Percentiles rank a stretch among this genome's conserved stretches.
Conservation (phyloP, 2,113 vertebrate genomes). For the Malurus elegans region DNA sequence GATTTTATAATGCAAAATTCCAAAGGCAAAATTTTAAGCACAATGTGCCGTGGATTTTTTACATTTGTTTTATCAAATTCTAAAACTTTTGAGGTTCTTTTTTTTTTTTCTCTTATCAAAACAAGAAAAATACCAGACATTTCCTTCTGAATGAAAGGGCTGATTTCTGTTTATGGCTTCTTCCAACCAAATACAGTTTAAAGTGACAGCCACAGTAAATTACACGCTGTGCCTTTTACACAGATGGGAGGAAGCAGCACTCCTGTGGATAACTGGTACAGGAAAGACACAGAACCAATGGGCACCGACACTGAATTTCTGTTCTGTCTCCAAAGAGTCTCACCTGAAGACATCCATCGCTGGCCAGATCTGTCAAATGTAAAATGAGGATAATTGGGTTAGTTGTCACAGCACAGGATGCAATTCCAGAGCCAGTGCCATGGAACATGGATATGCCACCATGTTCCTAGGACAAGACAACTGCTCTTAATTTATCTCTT, state of each 20-base stretch:
- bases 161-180: not conserved
- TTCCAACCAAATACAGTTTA: not conserved
- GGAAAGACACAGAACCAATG: not conserved
- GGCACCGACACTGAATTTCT: not conserved
- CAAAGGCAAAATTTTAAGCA: not conserved
- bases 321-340: not conserved
- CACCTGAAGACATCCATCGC: not conserved
- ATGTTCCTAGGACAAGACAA: not conserved
- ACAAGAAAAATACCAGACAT: not conserved
- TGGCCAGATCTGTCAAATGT: not conserved
- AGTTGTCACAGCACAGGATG: not conserved
- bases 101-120: not conserved
- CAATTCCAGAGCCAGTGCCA: not conserved
- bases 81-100: not conserved
- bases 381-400: not conserved
- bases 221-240: not conserved
- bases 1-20: not conserved
- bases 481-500: not conserved
- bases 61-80: not conserved
- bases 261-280: not conserved
- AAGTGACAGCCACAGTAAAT: not conserved
- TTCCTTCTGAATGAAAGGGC: not conserved
- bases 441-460: not conserved
- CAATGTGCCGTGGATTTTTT: accelerated
- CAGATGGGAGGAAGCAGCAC: not conserved